Percentiles rank a stretch among this genome's conserved stretches.
These are phyloP conservation scores for Characodon lateralis DNA, from an alignment of 2,797 vertebrate genomes.

Conservation along the genomic window DNA sequence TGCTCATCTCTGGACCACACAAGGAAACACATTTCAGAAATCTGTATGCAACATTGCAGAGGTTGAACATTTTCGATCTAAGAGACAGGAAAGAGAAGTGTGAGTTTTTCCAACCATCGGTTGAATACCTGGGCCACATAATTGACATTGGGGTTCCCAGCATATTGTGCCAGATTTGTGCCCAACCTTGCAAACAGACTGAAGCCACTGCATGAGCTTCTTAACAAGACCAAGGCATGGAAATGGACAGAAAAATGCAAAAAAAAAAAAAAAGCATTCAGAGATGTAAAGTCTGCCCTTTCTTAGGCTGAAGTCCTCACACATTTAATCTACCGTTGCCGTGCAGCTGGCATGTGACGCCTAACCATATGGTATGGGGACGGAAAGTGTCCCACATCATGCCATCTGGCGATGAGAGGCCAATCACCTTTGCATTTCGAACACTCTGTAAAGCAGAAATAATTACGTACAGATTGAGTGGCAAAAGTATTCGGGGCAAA, in stretches of 20 bases:
- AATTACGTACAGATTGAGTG: no score
- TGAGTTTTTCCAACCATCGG: slow-evolving; percentile 17
- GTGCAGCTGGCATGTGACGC: no score
- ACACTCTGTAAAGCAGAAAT: no score
- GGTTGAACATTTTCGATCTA: not conserved
- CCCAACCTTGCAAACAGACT: slow-evolving; percentile 17
- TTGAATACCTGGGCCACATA: slow-evolving; percentile 16
- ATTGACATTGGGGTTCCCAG: slow-evolving; percentile 9
- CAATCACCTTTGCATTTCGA: no score
- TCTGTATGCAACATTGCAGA: slow-evolving; percentile 10
- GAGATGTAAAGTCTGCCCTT: no score
- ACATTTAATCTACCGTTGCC: no score
- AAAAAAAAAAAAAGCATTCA: no score
- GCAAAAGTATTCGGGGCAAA: no score
- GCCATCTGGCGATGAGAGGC: no score
- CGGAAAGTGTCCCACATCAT: no score
- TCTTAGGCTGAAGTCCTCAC: no score
- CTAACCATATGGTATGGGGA: no score
- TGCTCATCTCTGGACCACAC: slow-evolving; percentile 11
- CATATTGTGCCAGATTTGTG: slow-evolving; percentile 10
- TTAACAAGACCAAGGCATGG: slow-evolving; percentile 16
- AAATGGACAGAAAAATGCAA: slow-evolving; percentile 11
- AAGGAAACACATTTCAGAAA: not conserved
- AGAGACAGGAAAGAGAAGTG: slow-evolving; percentile 18
- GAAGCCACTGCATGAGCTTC: slow-evolving; percentile 6